Base-by-base conservation (phyloP, 2,113 vertebrate genomes). In the Oncorhynchus nerka region DNA sequence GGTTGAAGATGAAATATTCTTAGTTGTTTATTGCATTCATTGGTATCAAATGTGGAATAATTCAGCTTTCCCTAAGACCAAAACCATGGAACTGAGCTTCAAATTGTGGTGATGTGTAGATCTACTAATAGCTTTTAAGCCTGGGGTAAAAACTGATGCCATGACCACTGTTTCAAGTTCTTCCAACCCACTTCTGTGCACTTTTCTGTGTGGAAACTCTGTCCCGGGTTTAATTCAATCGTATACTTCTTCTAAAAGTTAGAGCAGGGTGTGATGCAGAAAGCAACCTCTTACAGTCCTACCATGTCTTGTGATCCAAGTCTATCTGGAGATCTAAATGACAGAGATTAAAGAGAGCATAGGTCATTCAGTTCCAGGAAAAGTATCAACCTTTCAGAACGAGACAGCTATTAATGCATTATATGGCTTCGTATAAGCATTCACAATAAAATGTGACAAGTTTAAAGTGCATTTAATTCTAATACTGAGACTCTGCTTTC, bases 21-120 rank as follows among this genome's bases (percentile, higher is more conserved):
- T 86, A 71, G 83, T 86, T 85, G 82, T 89, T 89, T 79, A 80
- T 79, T 81, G 74, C 68, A 78, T 49, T 75, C 68, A 80, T 70
- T 87, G 79, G 79, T 68, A 59, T 73, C 83, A 68, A 80, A 78
- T 75, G 73, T 1, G 1, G 4, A 12, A 65, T 71, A 70, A 49
- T 76, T 71, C 24, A 26, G 1, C 80, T 84, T 86, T 88, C 83
- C 83, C 69, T 66, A 57, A 49, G 45, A 62, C 76, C 86, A 77
- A 45, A 45, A 62, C 77, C 79, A 61, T 79, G 81, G 61, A 87
- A 72, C 77, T 45, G 15, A 76, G 79, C 86, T 65, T 71, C 66
- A 77, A 68, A 68, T 26, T 45, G 51, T 64, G 79, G 78, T 82
- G 75, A 85, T 88, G 87, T 83, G 83, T 83, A 87, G 68, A 78